These are phyloP conservation scores for Heliconius hermathena DNA, from an alignment of 1,140 invertebrate species.

Conservation along the genomic window DNA sequence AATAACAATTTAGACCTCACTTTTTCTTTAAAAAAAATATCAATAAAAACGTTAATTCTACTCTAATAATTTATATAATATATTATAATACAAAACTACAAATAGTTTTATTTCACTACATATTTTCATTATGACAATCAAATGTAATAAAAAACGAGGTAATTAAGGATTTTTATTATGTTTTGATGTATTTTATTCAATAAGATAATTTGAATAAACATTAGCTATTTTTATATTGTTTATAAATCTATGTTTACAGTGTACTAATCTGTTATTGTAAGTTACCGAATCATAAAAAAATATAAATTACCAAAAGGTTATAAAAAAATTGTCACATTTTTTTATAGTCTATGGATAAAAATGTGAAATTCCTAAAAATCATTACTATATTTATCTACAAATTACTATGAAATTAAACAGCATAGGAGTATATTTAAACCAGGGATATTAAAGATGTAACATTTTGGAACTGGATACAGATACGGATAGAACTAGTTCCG, in stretches of 20 bases:
- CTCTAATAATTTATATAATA: neutral
- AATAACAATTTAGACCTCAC: constrained; percentile 46
- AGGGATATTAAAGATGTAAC: too few species aligned
- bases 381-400: neutral
- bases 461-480: too few species aligned
- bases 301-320: too few species aligned
- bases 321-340: too few species aligned
- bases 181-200: neutral
- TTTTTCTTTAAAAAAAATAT: constrained; percentile 36
- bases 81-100: neutral
- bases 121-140: neutral
- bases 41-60: neutral
- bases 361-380: neutral
- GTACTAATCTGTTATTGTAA: neutral
- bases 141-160: neutral
- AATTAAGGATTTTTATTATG: neutral
- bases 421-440: neutral
- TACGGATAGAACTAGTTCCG: too few species aligned
- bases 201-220: too few species aligned
- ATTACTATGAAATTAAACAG: neutral
- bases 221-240: too few species aligned
- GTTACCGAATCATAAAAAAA: too few species aligned
- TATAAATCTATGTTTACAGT: neutral
- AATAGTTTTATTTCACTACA: neutral
- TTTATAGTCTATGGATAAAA: neutral